Conservation (phyloP, 2,888 invertebrate species). For the Hipparchia semele region DNA sequence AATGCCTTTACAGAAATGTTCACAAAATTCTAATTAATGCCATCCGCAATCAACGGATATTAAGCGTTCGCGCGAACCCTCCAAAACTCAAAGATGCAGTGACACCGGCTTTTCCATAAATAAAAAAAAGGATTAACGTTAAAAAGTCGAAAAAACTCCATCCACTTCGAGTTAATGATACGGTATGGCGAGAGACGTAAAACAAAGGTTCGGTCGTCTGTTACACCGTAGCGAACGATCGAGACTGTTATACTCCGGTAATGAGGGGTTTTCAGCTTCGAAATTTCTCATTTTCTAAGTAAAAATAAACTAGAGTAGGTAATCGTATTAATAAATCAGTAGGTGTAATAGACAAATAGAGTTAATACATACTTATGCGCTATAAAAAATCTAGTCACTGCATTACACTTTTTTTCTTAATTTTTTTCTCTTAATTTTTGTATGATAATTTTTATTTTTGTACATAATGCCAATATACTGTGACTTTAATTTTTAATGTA, state of each 20-base stretch:
- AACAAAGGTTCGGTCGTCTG: constrained; percentile 69
- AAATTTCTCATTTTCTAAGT: background rate
- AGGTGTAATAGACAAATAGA: background rate
- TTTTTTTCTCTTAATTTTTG: too few species aligned
- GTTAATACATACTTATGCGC: too few species aligned
- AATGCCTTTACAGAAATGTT: constrained; percentile 36
- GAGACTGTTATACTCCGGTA: background rate
- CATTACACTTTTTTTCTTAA: too few species aligned
- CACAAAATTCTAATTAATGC: constrained; percentile 59
- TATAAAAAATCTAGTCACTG: too few species aligned
- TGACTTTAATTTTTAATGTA: too few species aligned
- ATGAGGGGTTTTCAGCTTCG: background rate
- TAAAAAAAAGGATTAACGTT: constrained; percentile 77
- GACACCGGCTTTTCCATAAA: constrained; percentile 73
- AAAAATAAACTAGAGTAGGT: background rate
- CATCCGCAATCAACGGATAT: constrained; percentile 57
- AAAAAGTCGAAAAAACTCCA: constrained; percentile 77
- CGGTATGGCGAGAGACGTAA: constrained; percentile 78
- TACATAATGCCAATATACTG: too few species aligned
- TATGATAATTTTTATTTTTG: too few species aligned
- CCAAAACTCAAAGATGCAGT: constrained; percentile 64
- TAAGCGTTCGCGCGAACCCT: constrained; percentile 59
- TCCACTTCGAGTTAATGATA: constrained; percentile 83
- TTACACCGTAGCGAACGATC: constrained; percentile 56
- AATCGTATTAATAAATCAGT: too few species aligned